Conservation (phyloP, 2,113 vertebrate genomes). For the Callaeas wilsoni region DNA sequence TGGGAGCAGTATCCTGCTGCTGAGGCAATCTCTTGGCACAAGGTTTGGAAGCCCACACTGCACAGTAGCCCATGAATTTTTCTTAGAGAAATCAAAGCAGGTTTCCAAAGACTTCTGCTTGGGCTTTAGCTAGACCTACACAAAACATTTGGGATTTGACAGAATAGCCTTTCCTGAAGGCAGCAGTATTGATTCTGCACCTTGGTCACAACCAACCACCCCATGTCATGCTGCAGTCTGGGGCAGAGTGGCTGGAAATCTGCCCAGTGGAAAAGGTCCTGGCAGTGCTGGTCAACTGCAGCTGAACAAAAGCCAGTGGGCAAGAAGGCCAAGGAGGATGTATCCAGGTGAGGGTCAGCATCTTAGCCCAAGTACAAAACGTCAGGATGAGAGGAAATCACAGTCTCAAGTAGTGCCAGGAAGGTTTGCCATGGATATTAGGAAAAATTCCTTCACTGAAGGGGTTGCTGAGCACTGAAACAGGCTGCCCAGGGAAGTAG, state of each 20-base stretch:
- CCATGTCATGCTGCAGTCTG: neutral
- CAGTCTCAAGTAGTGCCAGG: neutral
- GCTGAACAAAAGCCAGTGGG: neutral
- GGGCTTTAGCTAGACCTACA: neutral
- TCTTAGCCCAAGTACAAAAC: neutral
- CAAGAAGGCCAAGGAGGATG: neutral
- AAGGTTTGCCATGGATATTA: neutral
- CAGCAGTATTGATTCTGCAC: neutral
- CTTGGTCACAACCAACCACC: neutral
- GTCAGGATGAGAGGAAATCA: neutral
- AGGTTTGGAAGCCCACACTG: neutral
- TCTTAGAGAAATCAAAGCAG: neutral
- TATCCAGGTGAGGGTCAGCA: accelerated
- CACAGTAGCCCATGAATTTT: neutral
- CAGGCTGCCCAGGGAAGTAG: neutral
- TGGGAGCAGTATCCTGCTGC: neutral
- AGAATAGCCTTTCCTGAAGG: neutral
- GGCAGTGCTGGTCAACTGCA: accelerated
- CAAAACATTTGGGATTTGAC: neutral
- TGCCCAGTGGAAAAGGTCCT: neutral
- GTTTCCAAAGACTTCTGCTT: neutral
- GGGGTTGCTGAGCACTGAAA: neutral
- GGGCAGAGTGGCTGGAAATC: neutral
- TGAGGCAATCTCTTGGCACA: neutral
- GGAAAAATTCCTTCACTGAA: neutral